These are phyloP conservation scores for Pteronura brasiliensis DNA, from an alignment of 2,113 vertebrate genomes.

Conservation along the genomic window DNA sequence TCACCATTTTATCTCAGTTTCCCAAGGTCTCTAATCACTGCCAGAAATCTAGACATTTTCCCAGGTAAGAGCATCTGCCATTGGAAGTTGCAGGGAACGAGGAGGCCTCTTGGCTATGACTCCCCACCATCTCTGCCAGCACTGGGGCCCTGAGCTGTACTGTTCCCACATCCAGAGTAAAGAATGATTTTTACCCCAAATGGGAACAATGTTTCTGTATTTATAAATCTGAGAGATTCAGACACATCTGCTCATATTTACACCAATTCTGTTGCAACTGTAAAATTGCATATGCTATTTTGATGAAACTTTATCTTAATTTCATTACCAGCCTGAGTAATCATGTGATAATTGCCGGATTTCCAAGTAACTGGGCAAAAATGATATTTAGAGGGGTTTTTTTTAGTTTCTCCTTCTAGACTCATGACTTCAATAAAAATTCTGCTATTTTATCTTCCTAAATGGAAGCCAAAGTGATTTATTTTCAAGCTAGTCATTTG, in stretches of 20 bases:
- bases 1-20: not conserved
- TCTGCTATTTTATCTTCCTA: conserved; percentile 18
- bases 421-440: conserved; percentile 28
- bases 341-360: conserved; percentile 67
- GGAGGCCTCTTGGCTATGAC: not conserved
- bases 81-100: not conserved
- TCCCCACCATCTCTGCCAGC: not conserved
- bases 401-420: conserved; percentile 12
- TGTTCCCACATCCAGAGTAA: not conserved
- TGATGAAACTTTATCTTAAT: conserved; percentile 75
- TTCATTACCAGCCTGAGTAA: conserved; percentile 72
- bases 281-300: conserved; percentile 77
- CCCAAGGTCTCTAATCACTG: not conserved
- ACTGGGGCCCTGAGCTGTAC: not conserved
- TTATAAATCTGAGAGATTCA: conserved; percentile 63
- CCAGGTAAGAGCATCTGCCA: not conserved
- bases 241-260: conserved; percentile 75
- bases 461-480: not conserved
- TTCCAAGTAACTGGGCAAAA: conserved; percentile 65
- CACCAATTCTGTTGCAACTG: conserved; percentile 55
- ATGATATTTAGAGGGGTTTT: not conserved
- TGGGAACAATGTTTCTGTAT: conserved; percentile 67
- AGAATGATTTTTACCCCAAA: conserved; percentile 27
- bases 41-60: not conserved
- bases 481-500: not conserved